Conservation (phyloP, 2,888 invertebrate genomes). For the Maniola hyperantus region DNA sequence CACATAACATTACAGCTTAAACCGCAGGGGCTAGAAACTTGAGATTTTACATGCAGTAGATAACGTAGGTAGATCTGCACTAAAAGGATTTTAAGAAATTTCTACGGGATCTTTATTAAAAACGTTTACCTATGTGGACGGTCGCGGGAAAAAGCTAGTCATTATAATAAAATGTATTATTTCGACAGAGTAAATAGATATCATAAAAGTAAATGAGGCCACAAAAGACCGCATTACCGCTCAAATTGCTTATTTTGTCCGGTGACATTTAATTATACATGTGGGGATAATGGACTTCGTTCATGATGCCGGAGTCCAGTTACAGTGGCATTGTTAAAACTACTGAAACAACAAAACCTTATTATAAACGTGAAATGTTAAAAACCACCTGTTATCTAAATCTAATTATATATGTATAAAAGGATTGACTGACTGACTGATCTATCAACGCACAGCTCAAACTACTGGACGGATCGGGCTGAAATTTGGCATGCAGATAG, state of each 20-base stretch:
- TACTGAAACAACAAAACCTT: constrained; percentile 13
- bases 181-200: constrained; percentile 49
- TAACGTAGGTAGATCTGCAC: too few species aligned
- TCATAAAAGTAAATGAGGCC: constrained; percentile 62
- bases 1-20: too few species aligned
- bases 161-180: neutral
- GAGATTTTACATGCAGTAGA: too few species aligned
- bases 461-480: too few species aligned
- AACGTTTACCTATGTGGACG: too few species aligned
- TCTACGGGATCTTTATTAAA: too few species aligned
- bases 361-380: constrained; percentile 1
- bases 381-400: neutral
- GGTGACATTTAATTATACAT: constrained; percentile 72
- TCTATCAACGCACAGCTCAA: too few species aligned
- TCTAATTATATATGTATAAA: too few species aligned
- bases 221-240: constrained; percentile 71
- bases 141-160: too few species aligned
- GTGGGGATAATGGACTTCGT: constrained; percentile 47
- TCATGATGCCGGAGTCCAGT: constrained; percentile 19
- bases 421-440: too few species aligned
- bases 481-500: too few species aligned
- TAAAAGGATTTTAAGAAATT: too few species aligned
- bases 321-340: constrained; percentile 28
- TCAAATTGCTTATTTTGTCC: constrained; percentile 78
- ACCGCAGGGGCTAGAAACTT: neutral